Percentiles rank a stretch among this genome's conserved stretches.
Evolutionary conservation across 2,888 invertebrate species (phyloP).

Genomic region (Nematopogon swammerdamellus): DNA sequence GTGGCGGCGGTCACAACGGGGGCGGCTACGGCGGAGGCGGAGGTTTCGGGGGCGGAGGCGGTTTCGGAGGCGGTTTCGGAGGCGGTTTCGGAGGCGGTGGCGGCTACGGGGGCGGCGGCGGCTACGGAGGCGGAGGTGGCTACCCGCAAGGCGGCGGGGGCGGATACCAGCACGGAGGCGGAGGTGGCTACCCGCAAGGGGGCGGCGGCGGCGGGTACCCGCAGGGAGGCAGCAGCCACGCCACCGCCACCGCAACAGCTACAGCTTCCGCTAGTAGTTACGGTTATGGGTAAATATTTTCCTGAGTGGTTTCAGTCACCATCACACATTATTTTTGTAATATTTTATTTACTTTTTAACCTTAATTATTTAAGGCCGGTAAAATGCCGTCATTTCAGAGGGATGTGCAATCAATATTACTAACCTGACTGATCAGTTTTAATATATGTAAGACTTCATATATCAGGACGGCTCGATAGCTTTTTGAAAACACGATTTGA

Average conservation of each 20-base stretch:
- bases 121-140: slow-evolving; percentile 9
- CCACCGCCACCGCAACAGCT: slow-evolving; percentile 24
- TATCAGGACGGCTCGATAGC: no score
- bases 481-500: no score
- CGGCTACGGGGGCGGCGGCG: slow-evolving; percentile 11
- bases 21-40: slow-evolving; percentile 14
- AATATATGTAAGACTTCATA: no score
- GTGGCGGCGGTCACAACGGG: no score
- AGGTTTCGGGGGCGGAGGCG: slow-evolving; percentile 12
- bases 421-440: no score
- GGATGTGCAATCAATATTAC: no score
- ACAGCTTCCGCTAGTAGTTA: slow-evolving; percentile 16
- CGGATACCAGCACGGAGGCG: slow-evolving; percentile 6
- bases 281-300: no score
- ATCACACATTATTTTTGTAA: no score
- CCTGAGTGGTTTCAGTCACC: no score
- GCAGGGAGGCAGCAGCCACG: slow-evolving; percentile 12
- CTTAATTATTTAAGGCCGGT: no score
- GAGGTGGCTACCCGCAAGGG: slow-evolving; percentile 8
- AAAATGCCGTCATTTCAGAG: no score
- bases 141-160: slow-evolving; percentile 10
- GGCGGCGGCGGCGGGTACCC: slow-evolving; percentile 11
- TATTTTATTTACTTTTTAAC: no score
- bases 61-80: slow-evolving; percentile 11
- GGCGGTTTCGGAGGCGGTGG: slow-evolving; percentile 13